Evolutionary conservation across 2,797 vertebrate genomes (phyloP).

Genomic region (Acanthopagrus latus): DNA sequence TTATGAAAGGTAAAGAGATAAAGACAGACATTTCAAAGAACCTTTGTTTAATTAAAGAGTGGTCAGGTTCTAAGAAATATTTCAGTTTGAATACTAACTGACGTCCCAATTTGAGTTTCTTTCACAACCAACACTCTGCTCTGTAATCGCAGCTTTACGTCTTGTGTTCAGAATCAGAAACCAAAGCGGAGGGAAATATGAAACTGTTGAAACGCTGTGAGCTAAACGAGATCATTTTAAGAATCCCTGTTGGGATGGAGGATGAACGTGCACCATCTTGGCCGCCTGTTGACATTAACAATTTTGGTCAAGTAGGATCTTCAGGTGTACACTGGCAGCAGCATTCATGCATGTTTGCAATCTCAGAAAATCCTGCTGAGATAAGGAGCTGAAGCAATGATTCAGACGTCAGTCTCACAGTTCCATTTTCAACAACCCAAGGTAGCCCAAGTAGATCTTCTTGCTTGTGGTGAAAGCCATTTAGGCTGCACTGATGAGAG

Average conservation of each 20-base stretch:
- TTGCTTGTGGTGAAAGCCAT: conserved; percentile 7
- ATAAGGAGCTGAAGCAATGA: conserved; percentile 26
- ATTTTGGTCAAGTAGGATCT: conserved; percentile 17
- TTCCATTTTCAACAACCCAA: conserved; percentile 31
- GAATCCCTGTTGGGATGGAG: not conserved
- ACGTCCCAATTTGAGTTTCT: no score
- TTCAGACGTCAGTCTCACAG: conserved; percentile 35
- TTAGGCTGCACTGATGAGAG: not conserved
- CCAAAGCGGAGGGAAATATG: not conserved
- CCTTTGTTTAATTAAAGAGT: not conserved
- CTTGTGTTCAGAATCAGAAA: not conserved
- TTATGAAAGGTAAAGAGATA: no score
- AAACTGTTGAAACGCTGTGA: not conserved
- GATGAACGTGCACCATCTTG: not conserved
- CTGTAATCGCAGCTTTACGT: not conserved
- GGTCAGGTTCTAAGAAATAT: not conserved
- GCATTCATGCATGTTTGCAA: conserved; percentile 14
- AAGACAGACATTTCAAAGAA: no score
- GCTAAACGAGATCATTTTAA: not conserved
- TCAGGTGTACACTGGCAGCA: conserved; percentile 16
- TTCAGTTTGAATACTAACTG: not conserved
- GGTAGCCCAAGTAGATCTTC: not conserved
- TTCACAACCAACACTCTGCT: not conserved
- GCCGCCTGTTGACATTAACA: conserved; percentile 1
- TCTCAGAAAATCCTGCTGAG: conserved; percentile 28